Base-by-base conservation (phyloP, 2,797 vertebrate genomes). In the Pteropus rufus region DNA sequence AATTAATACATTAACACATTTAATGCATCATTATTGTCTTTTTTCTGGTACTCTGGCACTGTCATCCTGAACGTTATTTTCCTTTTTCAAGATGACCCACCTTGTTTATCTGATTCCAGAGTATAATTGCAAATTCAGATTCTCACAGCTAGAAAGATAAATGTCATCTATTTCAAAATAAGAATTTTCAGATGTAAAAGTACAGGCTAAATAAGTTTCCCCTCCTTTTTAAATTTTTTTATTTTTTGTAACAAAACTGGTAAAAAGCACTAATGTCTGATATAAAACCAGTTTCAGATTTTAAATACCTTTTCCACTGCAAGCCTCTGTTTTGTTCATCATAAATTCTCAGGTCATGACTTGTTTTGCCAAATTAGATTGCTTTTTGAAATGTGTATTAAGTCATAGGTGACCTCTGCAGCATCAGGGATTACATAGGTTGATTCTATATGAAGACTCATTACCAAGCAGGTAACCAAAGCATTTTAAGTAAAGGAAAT, bases 91-190 rank as follows among this genome's bases (percentile, higher is more conserved):
- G 89, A 80, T 44, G 93, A 60, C 12, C 1, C 49, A 52, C 5
- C 23, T 77, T 93, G 41, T 88, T 90, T 91, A 65, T 54, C 54
- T 88, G 7, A 93, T 76, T 92, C 34, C 41, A 91, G 21, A 81
- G 19, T 39, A 31, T 84, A 87, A 87, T 12, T 83, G 49, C 15
- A 75, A 90, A 92, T 54, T 85, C 34, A 75, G 41, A 83, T 94
- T 90, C 58, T 73, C 58, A 94, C 54, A 85, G 54, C 18, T 70
- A 92, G 76, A 67, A 90, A 90, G 49, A 31, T 18, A 76, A 90
- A 96, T 75, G 49, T 88, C 24, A 87, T 79, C 70, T 79, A 62
- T 82, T 92, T 94, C 36, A 69, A 94, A 92, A 88, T 84, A 11
- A 62, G 29, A 64, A 49, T 16, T 83, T 92, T 87, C 76, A 41